Percentiles rank a stretch among this genome's conserved stretches.
These are phyloP conservation scores for Pangasius macronema DNA, from an alignment of 2,797 vertebrate species.

Conservation along the genomic window DNA sequence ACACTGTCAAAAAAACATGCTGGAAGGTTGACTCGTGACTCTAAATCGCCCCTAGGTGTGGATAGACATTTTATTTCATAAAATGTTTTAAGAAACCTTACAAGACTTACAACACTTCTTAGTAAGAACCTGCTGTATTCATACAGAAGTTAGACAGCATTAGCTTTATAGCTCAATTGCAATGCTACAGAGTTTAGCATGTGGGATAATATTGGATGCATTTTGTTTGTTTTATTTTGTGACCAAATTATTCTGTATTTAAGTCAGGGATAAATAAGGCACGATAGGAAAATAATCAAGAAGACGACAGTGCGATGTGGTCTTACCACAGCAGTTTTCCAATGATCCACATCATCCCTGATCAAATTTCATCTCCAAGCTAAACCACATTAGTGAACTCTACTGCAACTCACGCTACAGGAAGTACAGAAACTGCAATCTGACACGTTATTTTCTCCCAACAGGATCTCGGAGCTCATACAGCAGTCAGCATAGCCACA, in stretches of 20 bases:
- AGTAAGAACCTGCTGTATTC: not conserved
- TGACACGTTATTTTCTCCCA: conserved; percentile 27
- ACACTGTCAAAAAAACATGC: not conserved
- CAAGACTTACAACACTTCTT: not conserved
- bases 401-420: not conserved
- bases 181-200: not conserved
- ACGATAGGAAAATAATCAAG: not conserved
- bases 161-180: not conserved
- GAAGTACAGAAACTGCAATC: conserved; percentile 26
- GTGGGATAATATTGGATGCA: not conserved
- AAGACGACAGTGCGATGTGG: not conserved
- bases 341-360: not conserved
- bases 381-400: not conserved
- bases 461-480: conserved; percentile 92
- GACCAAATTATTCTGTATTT: not conserved
- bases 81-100: not conserved
- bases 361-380: not conserved
- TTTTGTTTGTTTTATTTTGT: not conserved
- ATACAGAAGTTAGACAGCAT: not conserved
- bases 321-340: no score
- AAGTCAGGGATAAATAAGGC: not conserved
- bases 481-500: conserved; percentile 94
- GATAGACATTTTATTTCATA: not conserved
- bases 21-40: not conserved
- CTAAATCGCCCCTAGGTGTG: not conserved